Conservation (phyloP, 1,140 invertebrate species). For the Laodelphax striatellus region DNA sequence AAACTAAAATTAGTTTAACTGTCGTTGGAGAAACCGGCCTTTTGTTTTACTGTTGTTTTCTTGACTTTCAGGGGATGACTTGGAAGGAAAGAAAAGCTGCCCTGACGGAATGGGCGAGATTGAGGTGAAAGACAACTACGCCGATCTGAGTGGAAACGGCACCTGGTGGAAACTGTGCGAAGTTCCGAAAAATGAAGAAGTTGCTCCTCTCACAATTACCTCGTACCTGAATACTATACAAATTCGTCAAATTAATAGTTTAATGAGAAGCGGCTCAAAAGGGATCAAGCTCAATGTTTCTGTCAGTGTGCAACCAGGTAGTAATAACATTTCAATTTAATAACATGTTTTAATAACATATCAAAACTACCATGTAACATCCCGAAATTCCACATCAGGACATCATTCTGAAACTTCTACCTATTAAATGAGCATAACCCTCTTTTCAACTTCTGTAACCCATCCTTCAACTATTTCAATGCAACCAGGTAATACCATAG, state of each 20-base stretch:
- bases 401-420: no score
- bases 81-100: constrained; percentile 25
- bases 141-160: constrained; percentile 42
- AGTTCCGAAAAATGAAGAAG: constrained; percentile 25
- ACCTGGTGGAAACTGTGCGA: constrained; percentile 49
- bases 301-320: constrained; percentile 28
- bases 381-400: no score
- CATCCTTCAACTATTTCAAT: no score
- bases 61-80: constrained; percentile 18
- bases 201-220: constrained; percentile 40
- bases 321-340: no score
- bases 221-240: constrained; percentile 47
- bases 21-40: no score
- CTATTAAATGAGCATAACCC: no score
- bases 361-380: no score
- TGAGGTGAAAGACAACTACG: constrained; percentile 52
- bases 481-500: no score
- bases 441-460: no score
- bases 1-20: no score
- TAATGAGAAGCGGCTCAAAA: constrained; percentile 26
- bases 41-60: no score
- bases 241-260: constrained; percentile 36
- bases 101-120: constrained; percentile 34
- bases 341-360: no score
- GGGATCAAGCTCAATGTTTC: constrained; percentile 42